A percentile compares a stretch with the other conserved stretches of the same genome.
phyloP scores from a whole-genome alignment of 2,113 vertebrate genomes.

The Vulpes lagopus region DNA sequence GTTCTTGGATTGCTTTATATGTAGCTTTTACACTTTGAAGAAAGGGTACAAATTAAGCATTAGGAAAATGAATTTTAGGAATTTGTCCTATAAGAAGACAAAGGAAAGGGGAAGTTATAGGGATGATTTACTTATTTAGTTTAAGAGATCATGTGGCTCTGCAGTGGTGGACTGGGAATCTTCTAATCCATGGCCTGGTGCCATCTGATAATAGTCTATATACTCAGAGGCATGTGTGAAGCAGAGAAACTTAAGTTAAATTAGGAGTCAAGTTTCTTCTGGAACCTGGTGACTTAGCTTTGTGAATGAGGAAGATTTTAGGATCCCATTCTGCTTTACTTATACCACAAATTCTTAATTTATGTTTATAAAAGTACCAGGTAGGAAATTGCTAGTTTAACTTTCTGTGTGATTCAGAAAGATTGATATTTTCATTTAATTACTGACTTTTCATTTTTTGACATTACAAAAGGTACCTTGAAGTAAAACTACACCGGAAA shows the following conservation, averaged over 20 bases:
- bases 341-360: neutral
- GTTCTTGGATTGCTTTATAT: slow-evolving; percentile 2
- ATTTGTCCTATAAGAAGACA: neutral
- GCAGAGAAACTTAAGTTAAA: neutral
- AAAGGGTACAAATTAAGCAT: neutral
- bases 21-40: neutral
- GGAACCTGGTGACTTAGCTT: neutral
- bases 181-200: neutral
- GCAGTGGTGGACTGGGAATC: neutral
- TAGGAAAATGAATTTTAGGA: neutral
- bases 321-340: neutral
- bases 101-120: neutral
- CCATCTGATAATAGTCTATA: neutral
- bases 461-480: neutral
- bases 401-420: slow-evolving; percentile 15
- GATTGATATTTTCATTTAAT: neutral
- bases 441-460: neutral
- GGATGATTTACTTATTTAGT: neutral
- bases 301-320: slow-evolving; percentile 2
- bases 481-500: neutral
- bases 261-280: neutral
- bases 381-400: neutral
- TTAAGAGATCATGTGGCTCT: neutral
- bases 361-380: neutral
- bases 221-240: neutral